Conservation (phyloP, 2,113 vertebrate species). For the Elephas maximus region DNA sequence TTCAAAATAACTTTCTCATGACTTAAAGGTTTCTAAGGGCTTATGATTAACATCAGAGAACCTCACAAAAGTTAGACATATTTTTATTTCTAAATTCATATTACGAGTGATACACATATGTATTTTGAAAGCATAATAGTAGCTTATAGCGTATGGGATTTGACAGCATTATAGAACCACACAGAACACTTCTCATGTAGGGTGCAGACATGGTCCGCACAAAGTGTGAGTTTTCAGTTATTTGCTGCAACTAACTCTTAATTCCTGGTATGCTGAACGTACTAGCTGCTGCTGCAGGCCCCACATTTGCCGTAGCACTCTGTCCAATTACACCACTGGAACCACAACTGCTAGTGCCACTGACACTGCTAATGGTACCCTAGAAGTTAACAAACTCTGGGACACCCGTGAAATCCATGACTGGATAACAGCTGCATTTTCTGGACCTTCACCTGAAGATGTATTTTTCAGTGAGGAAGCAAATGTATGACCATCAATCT, state of each 20-base stretch:
- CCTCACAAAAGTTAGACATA: neutral
- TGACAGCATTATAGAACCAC: neutral
- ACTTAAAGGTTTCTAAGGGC: too few species aligned
- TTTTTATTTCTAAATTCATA: neutral
- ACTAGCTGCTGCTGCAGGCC: too few species aligned
- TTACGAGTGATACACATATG: neutral
- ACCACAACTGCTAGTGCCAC: conserved; percentile 13
- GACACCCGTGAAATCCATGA: conserved; percentile 83
- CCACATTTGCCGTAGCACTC: too few species aligned
- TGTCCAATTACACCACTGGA: neutral
- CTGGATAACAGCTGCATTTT: conserved; percentile 88
- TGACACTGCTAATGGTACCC: conserved; percentile 19
- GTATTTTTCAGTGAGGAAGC: conserved; percentile 86
- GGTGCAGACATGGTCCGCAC: neutral
- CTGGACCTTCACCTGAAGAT: conserved; percentile 82
- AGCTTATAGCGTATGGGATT: neutral
- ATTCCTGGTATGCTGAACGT: neutral
- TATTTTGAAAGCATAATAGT: neutral
- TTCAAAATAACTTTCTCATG: neutral
- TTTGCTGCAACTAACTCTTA: neutral
- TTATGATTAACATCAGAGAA: neutral
- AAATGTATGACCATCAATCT: conserved; percentile 89
- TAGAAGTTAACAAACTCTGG: conserved; percentile 67
- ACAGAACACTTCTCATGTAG: neutral
- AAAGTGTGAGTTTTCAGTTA: neutral